Evolutionary conservation across 1,140 invertebrate species (phyloP), one percentile per base, ranked within the genome.

Genomic region (Nephotettix cincticeps): DNA sequence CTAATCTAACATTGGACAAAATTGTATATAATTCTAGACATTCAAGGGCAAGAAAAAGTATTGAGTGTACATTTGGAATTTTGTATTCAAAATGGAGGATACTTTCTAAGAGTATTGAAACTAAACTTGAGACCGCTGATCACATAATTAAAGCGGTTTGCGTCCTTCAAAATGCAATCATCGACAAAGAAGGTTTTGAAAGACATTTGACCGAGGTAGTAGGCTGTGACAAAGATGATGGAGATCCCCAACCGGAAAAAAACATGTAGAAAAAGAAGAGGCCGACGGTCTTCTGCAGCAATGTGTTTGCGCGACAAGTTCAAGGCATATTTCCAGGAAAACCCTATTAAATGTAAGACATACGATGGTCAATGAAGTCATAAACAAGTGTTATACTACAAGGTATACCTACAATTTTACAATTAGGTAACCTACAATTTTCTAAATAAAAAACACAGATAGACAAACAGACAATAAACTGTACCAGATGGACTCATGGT

Each of bases 11-110:
- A 63, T 25, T 63, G 58, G 58, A 63, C 28, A 63, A 63, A 63
- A 63, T 63, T 29, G 14, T 25, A 29, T 63, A 63, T 25, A 63
- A 63, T 63, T 63, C 27, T 23, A 63, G 58, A 25, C 28, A 63
- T 19, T 63, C 58, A 63, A 63, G 58, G 28, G 58, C 58, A 63
- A 63, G 58, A 63, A 63, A 63, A 63, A 69, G 45, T 30, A 45
- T 69, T 27, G 68, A 54, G 28, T 69, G 68, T 25, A 17, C 45
- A 45, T 69, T 69, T 54, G 68, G 68, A 69, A 69, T 69, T 66
- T 51, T 66, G 32, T 71, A 71, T 66, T 40, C 70, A 1, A 69
- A 54, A 54, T 69, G 68, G 68, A 9, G 68, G 27, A 69, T 69
- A 6, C 68, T 69, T 9, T 69, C 68, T 1, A 69, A 69, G 29